phyloP scores from a whole-genome alignment of 2,888 invertebrate genomes.

The Aproaerema taeniolella region DNA sequence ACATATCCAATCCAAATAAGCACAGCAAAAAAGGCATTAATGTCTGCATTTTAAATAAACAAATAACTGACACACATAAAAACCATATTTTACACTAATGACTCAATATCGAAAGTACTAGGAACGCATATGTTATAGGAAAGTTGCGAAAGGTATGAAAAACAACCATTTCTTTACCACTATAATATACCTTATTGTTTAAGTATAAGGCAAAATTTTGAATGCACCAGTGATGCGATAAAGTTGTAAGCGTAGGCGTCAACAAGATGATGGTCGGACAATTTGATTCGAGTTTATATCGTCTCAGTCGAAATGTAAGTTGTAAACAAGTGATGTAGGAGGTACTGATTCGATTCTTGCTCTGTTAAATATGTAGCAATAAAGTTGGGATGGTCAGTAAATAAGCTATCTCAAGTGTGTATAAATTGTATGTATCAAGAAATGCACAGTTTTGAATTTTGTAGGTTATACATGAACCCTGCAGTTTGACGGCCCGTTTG shows the following conservation, averaged over 20 bases:
- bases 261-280: slow-evolving; percentile 63
- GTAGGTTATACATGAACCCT: no score
- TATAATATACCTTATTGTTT: neutral
- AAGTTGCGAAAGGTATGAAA: slow-evolving; percentile 50
- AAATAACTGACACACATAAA: slow-evolving; percentile 27
- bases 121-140: slow-evolving; percentile 49
- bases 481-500: no score
- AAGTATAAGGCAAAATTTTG: slow-evolving; percentile 1
- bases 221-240: slow-evolving; percentile 14
- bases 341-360: slow-evolving; percentile 52
- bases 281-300: slow-evolving; percentile 67
- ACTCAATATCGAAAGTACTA: slow-evolving; percentile 39
- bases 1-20: no score
- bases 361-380: slow-evolving; percentile 48
- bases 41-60: neutral
- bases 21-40: no score
- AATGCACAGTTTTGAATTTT: no score
- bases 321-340: slow-evolving; percentile 64
- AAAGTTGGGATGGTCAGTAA: slow-evolving; percentile 21
- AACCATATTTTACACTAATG: slow-evolving; percentile 35
- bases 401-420: no score
- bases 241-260: slow-evolving; percentile 51
- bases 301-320: slow-evolving; percentile 34
- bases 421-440: no score
- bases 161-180: neutral